Evolutionary conservation across 2,888 invertebrate species (phyloP).

Genomic region (Harmothoe impar): DNA sequence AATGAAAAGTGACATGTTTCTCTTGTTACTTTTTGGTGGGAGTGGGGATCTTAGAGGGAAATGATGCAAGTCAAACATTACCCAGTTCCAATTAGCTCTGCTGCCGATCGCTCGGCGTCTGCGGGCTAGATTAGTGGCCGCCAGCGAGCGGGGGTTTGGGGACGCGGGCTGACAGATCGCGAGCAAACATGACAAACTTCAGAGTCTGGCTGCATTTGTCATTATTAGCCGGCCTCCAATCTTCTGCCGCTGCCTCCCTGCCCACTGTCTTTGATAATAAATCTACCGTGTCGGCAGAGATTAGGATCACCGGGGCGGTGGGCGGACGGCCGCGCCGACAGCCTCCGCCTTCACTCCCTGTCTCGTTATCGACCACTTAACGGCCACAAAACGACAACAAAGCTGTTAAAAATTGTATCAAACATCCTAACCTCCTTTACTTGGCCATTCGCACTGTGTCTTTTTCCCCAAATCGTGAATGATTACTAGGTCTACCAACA

Average conservation of each 20-base stretch:
- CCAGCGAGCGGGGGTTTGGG: neutral
- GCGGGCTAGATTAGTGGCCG: constrained; percentile 10
- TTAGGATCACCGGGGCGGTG: neutral
- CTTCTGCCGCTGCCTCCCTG: constrained; percentile 7
- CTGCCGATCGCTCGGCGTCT: neutral
- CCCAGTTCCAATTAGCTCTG: constrained; percentile 7
- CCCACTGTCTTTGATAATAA: neutral
- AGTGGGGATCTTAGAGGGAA: neutral
- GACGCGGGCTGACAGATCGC: constrained; percentile 3
- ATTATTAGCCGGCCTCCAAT: constrained; percentile 31
- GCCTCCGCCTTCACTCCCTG: neutral
- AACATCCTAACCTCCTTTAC: neutral
- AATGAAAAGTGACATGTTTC: constrained; percentile 58
- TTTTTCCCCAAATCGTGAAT: neutral
- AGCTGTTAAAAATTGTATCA: neutral
- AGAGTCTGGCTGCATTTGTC: constrained; percentile 27
- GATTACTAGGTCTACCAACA: too few relatives aligned
- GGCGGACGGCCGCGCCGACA: neutral
- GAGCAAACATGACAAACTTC: constrained; percentile 40
- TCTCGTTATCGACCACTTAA: constrained; percentile 18
- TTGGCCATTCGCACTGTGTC: neutral
- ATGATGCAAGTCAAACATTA: constrained; percentile 55
- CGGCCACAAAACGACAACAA: neutral
- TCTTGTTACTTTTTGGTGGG: constrained; percentile 20
- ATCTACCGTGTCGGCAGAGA: neutral